Evolutionary conservation across 2,113 vertebrate genomes (phyloP), one percentile per base, ranked within the genome.

Genomic region (Poecilia latipinna): DNA sequence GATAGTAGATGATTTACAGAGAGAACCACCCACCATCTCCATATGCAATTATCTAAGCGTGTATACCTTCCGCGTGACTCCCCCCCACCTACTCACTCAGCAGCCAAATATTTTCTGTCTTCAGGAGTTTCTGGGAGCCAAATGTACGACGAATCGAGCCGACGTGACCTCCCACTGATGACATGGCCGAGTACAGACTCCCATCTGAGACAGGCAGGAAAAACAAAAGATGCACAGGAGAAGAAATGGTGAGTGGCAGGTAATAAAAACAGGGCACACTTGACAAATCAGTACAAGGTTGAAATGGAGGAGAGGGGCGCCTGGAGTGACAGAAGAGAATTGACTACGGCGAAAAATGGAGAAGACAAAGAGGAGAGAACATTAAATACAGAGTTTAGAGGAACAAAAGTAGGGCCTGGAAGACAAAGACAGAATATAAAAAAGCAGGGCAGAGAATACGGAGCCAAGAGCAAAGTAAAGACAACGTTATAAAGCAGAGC

Each of bases 61-160:
- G 64, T 29, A 8, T 0, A 12, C 69, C 72, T 61, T 70, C 61
- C 70, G 72, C 51, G 1, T 68, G 61, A 71, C 82, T 78, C 70
- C 74, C 42, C 35, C 33, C 37, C 2, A 77, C 88, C 75, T 72
- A 95, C 95, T 95, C 92, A 96, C 95, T 94, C 64, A 88, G 88
- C 71, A 96, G 80, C 95, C 95, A 96, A 82, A 94, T 78, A 84
- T 91, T 94, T 84, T 95, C 95, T 0, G 94, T 92, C 90, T 94
- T 96, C 82, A 96, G 86, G 29, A 93, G 92, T 48, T 93, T 95
- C 79, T 90, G 92, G 66, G 86, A 65, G 24, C 95, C 94, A 48
- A 92, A 94, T 4, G 94, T 95, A 24, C 95, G 92, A 6, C 93
- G 92, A 72, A 96, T 95, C 1, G 89, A 90, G 77, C 95, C 94